These are phyloP conservation scores for Diglossa cyanea DNA, from an alignment of 2,797 vertebrate genomes.

Conservation along the genomic window DNA sequence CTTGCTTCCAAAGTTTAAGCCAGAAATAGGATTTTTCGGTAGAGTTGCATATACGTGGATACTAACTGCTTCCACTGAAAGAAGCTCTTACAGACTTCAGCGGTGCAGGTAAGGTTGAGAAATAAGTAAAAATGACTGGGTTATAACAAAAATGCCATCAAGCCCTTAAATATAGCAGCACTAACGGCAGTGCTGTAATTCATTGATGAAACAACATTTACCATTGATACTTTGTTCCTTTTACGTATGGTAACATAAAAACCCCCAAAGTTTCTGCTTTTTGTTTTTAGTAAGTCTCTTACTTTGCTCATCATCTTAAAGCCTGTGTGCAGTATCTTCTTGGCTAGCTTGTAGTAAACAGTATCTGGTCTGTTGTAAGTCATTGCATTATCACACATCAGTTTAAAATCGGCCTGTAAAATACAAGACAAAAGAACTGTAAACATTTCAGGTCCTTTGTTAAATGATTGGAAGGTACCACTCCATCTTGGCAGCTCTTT, in stretches of 20 bases:
- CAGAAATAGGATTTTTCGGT: background rate
- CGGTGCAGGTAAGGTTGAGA: background rate
- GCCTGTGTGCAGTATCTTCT: conserved; percentile 97
- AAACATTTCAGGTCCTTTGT: background rate
- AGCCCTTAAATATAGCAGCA: background rate
- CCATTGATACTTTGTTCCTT: background rate
- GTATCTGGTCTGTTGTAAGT: conserved; percentile 98
- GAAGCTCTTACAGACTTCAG: background rate
- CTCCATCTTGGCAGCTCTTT: background rate
- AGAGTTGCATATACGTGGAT: background rate
- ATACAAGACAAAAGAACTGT: conserved; percentile 21
- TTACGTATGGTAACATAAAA: background rate
- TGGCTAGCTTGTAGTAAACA: conserved; percentile 96
- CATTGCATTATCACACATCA: conserved; percentile 99
- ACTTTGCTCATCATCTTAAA: conserved; percentile 99
- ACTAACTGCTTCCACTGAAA: background rate
- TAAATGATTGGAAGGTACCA: background rate
- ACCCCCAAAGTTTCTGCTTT: background rate
- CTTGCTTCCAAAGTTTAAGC: background rate
- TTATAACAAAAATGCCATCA: background rate
- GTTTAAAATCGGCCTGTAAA: conserved; percentile 93
- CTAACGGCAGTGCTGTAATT: background rate
- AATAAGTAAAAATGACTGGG: background rate
- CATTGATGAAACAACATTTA: background rate
- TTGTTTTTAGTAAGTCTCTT: conserved; percentile 65